These are phyloP conservation scores for Calephelis perditalis DNA, from an alignment of 2,888 invertebrate genomes.

Conservation along the genomic window DNA sequence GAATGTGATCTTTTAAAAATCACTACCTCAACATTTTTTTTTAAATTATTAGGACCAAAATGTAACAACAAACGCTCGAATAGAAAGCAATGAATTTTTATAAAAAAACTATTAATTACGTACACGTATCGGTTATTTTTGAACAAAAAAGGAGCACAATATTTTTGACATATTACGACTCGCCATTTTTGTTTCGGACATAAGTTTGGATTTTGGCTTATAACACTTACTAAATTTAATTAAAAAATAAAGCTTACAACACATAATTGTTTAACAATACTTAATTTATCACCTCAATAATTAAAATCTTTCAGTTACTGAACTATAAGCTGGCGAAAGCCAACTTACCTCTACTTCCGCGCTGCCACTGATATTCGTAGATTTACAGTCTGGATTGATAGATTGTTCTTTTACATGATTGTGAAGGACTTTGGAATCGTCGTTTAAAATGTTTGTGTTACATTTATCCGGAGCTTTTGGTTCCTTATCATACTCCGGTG, in stretches of 20 bases:
- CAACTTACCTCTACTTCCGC: conserved; percentile 67
- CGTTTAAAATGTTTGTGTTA: conserved; percentile 55
- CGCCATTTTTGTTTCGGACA: conserved; percentile 46
- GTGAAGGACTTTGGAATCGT: conserved; percentile 70
- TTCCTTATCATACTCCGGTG: conserved; percentile 86
- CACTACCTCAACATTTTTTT: background rate
- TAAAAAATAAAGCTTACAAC: background rate
- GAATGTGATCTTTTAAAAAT: background rate
- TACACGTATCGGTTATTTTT: conserved; percentile 6
- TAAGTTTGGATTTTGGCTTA: conserved; percentile 35
- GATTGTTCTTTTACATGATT: conserved; percentile 60
- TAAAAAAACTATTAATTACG: background rate
- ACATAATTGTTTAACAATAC: background rate
- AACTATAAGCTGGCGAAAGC: conserved; percentile 29
- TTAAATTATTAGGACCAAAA: background rate
- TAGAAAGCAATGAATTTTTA: background rate
- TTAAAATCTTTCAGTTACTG: background rate
- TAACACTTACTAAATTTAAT: conserved; percentile 3
- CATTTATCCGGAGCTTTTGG: conserved; percentile 86
- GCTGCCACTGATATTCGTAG: conserved; percentile 48
- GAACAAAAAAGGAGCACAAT: conserved; percentile 23
- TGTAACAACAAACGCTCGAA: background rate
- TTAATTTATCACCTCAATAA: background rate
- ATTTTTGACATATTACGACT: conserved; percentile 49
- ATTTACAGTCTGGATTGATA: conserved; percentile 58